phyloP scores from a whole-genome alignment of 2,888 invertebrate genomes.

The Emmelina monodactyla region DNA sequence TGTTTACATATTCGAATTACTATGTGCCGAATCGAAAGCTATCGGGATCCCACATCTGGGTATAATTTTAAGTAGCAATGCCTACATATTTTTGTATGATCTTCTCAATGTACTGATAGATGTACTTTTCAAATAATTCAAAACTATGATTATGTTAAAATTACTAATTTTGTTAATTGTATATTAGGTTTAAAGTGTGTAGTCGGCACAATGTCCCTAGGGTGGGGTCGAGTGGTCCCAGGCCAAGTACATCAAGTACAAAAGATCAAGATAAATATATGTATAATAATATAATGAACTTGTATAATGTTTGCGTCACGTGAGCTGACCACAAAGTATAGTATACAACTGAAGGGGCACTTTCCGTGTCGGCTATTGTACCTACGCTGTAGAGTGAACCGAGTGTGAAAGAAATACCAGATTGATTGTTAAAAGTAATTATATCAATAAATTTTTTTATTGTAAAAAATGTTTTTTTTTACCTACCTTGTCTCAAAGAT shows the following conservation, averaged over 20 bases:
- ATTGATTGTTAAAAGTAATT: constrained; percentile 55
- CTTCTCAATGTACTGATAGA: no score
- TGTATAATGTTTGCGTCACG: background rate
- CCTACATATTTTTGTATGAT: no score
- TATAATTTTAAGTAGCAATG: no score
- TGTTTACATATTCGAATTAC: no score
- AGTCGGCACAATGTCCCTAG: background rate
- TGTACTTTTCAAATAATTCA: no score
- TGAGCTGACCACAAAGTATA: background rate
- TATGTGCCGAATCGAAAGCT: no score
- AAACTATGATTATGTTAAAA: no score
- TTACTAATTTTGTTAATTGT: no score
- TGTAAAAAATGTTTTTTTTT: constrained; percentile 29
- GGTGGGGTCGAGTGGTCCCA: background rate
- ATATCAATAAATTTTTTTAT: constrained; percentile 63
- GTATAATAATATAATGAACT: background rate
- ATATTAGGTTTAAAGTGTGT: no score
- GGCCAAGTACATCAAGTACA: background rate
- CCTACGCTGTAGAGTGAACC: constrained; percentile 16
- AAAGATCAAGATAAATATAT: background rate
- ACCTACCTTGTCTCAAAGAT: no score
- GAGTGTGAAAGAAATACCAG: constrained; percentile 21
- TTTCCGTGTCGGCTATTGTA: constrained; percentile 17
- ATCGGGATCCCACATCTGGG: no score
- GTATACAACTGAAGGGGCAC: constrained; percentile 9